These are phyloP conservation scores for Todiramphus chloris DNA, from an alignment of 2,113 vertebrate genomes.

Conservation along the genomic window DNA sequence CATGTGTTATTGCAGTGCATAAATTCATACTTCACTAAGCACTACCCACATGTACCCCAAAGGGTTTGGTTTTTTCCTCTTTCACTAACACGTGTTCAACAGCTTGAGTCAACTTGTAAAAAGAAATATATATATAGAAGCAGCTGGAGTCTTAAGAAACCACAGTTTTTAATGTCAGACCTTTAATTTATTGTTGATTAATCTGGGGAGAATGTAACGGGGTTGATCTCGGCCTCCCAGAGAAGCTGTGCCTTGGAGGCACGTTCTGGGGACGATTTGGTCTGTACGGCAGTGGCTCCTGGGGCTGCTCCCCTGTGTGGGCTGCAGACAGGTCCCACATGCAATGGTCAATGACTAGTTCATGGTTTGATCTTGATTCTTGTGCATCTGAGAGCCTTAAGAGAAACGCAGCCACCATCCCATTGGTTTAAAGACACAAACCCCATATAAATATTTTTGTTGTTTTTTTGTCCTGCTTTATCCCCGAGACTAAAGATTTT, in stretches of 20 bases:
- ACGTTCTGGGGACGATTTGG: too few species aligned
- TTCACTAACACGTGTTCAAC: neutral
- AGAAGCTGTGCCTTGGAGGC: neutral
- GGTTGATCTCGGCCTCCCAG: neutral
- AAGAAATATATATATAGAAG: neutral
- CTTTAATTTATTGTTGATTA: neutral
- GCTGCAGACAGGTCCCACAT: neutral
- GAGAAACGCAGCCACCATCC: neutral
- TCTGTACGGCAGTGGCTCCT: too few species aligned
- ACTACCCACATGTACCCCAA: neutral
- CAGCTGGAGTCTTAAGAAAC: neutral
- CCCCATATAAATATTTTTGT: fast-evolving
- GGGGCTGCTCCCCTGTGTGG: too few species aligned
- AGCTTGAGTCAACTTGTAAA: neutral
- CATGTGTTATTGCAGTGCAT: neutral
- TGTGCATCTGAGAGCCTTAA: neutral
- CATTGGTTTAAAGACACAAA: neutral
- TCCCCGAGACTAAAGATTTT: neutral
- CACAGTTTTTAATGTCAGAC: neutral
- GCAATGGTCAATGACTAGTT: fast-evolving
- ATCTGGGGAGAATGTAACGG: neutral
- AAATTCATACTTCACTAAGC: neutral
- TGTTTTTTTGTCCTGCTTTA: too few species aligned
- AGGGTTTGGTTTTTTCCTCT: neutral
- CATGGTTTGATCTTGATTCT: neutral